Evolutionary conservation across 2,888 invertebrate genomes (phyloP).

Genomic region (Scaptodrosophila latifasciaeformis): DNA sequence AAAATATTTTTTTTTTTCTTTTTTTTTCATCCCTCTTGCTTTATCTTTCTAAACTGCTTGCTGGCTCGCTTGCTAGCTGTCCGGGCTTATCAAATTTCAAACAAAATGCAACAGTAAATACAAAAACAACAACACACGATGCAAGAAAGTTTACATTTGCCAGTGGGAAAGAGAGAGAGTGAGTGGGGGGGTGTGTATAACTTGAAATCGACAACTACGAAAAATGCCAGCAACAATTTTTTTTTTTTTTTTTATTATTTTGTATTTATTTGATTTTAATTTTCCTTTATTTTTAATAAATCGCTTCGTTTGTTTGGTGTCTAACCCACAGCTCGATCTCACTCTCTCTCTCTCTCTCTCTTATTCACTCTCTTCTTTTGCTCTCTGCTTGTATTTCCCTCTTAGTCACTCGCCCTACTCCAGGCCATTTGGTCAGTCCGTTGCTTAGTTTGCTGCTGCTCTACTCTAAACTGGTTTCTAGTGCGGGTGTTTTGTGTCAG

Average conservation of each 20-base stretch:
- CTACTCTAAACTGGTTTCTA: slow-evolving; percentile 50
- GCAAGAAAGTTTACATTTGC: not conserved
- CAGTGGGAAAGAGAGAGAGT: slow-evolving; percentile 2
- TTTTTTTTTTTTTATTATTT: too few species aligned
- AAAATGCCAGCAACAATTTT: slow-evolving; percentile 40
- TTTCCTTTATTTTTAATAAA: slow-evolving; percentile 50
- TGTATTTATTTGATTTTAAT: too few species aligned
- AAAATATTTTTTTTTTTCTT: slow-evolving; percentile 20
- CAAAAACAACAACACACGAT: too few species aligned
- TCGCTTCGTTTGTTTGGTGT: slow-evolving; percentile 44
- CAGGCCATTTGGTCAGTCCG: too few species aligned
- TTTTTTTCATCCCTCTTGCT: too few species aligned
- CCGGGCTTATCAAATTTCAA: slow-evolving; percentile 61
- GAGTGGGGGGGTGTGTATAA: too few species aligned
- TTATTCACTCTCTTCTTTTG: not conserved
- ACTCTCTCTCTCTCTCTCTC: slow-evolving; percentile 1
- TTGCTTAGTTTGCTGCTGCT: slow-evolving; percentile 1
- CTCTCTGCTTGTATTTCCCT: too few species aligned
- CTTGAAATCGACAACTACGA: slow-evolving; percentile 12
- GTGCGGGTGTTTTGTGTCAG: slow-evolving; percentile 40
- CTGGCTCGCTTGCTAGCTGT: too few species aligned
- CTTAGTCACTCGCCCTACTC: too few species aligned
- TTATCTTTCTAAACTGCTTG: too few species aligned
- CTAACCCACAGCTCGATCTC: slow-evolving; percentile 1
- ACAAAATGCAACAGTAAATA: slow-evolving; percentile 38